Percentiles rank a stretch among this genome's conserved stretches.
Evolutionary conservation across 2,113 vertebrate genomes (phyloP).

Genomic region (Cyanoderma ruficeps): DNA sequence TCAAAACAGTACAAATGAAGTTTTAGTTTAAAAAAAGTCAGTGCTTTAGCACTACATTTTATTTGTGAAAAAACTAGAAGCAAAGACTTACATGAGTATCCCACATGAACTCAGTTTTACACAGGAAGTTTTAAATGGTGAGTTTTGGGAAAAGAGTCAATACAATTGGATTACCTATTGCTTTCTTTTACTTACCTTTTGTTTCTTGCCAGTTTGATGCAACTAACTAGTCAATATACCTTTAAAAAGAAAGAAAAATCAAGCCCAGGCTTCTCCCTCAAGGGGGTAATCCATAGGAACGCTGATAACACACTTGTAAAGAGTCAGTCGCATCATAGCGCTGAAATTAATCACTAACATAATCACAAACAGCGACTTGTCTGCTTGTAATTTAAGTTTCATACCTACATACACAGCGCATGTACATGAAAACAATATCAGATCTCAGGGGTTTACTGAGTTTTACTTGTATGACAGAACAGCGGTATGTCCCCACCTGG

Average conservation of each 20-base stretch:
- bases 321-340: not conserved
- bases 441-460: not conserved
- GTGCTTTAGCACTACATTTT: not conserved
- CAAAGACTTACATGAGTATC: not conserved
- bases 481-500: fast-evolving
- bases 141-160: not conserved
- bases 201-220: not conserved
- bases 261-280: not conserved
- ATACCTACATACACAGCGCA: fast-evolving
- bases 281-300: fast-evolving
- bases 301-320: not conserved
- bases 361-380: fast-evolving
- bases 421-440: fast-evolving
- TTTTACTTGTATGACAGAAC: fast-evolving
- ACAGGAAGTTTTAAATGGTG: not conserved
- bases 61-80: not conserved
- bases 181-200: not conserved
- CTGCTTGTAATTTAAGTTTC: fast-evolving
- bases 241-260: not conserved
- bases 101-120: not conserved
- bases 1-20: not conserved
- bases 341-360: not conserved
- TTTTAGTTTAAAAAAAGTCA: not conserved
- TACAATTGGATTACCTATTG: fast-evolving
- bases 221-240: not conserved